A percentile compares a stretch with the other conserved stretches of the same genome.
These are phyloP conservation scores for Laticauda colubrina DNA, from an alignment of 2,113 vertebrate species.

Conservation along the genomic window DNA sequence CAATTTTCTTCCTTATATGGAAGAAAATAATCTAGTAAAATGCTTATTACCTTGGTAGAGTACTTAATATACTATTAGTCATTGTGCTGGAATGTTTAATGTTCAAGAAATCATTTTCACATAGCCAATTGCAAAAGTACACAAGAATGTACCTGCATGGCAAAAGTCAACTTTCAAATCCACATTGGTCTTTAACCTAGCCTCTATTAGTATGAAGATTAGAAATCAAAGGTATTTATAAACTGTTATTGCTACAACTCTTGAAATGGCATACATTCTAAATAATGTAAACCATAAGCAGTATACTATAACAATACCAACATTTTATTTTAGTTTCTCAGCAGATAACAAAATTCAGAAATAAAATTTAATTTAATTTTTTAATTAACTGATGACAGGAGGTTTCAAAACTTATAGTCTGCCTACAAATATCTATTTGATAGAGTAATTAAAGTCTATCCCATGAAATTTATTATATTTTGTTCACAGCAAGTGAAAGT, in stretches of 20 bases:
- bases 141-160: slow-evolving; percentile 1
- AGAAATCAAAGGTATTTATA: neutral
- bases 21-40: neutral
- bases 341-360: neutral
- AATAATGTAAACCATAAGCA: neutral
- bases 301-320: neutral
- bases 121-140: neutral
- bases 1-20: neutral
- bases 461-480: neutral
- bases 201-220: neutral
- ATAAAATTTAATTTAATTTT: neutral
- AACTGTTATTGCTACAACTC: neutral
- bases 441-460: neutral
- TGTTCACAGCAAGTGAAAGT: neutral
- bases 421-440: neutral
- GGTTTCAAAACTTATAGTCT: neutral
- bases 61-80: slow-evolving; percentile 12
- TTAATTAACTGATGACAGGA: neutral
- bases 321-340: neutral
- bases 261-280: neutral
- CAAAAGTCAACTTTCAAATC: neutral
- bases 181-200: neutral
- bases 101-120: neutral
- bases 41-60: neutral
- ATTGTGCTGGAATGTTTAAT: slow-evolving; percentile 9